Conservation (phyloP, 2,888 invertebrate species). For the Acleris cristana region DNA sequence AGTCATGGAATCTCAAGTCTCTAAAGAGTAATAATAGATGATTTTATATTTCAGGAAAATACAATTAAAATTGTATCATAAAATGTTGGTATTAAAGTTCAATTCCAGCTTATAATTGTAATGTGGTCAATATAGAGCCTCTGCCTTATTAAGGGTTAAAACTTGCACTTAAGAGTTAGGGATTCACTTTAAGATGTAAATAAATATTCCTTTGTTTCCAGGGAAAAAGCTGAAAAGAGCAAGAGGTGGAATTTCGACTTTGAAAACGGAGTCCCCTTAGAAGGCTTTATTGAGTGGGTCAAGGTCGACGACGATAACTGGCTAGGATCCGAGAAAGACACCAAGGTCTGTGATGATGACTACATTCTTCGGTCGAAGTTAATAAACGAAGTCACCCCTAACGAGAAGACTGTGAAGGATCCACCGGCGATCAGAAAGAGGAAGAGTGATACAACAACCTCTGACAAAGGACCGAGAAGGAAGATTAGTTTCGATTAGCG, state of each 20-base stretch:
- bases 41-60: too few relatives aligned
- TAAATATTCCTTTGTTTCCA: slow-evolving; percentile 3
- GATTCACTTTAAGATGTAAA: not conserved
- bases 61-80: too few relatives aligned
- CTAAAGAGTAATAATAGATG: too few relatives aligned
- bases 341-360: slow-evolving; percentile 36
- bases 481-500: slow-evolving; percentile 55
- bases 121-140: too few relatives aligned
- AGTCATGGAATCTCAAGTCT: too few relatives aligned
- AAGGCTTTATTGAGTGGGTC: slow-evolving; percentile 79
- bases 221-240: slow-evolving; percentile 52
- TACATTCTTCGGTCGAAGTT: slow-evolving; percentile 45
- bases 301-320: slow-evolving; percentile 48
- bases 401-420: slow-evolving; percentile 45
- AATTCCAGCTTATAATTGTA: too few relatives aligned
- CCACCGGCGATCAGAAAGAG: slow-evolving; percentile 49
- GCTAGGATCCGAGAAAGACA: slow-evolving; percentile 48
- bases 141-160: too few relatives aligned
- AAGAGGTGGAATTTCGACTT: slow-evolving; percentile 84
- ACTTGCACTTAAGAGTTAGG: too few relatives aligned
- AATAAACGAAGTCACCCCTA: slow-evolving; percentile 59
- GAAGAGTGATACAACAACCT: slow-evolving; percentile 42
- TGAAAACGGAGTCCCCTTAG: slow-evolving; percentile 67
- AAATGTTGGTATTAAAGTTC: too few relatives aligned
- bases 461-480: slow-evolving; percentile 51